phyloP scores from a whole-genome alignment of 2,888 invertebrate genomes.

The Cylindroiulus punctatus region DNA sequence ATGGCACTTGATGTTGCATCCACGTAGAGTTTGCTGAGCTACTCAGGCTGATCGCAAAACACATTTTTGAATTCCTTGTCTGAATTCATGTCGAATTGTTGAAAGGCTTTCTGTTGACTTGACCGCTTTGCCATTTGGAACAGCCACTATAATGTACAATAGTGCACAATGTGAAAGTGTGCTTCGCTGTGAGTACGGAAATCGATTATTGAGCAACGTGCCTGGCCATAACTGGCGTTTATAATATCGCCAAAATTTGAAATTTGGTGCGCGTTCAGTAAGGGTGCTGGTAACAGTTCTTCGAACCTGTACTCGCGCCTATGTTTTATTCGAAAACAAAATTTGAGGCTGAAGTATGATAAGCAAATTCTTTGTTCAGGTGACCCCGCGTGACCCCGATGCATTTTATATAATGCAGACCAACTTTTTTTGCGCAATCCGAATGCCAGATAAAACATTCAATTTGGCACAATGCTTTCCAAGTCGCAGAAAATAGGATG shows the following conservation, averaged over 20 bases:
- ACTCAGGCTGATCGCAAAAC: no score
- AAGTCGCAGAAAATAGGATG: not conserved
- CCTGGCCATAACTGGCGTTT: not conserved
- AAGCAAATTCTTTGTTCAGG: not conserved
- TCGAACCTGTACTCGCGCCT: not conserved
- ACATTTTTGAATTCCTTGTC: no score
- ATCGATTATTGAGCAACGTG: not conserved
- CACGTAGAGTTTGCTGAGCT: no score
- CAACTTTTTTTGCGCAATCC: no score
- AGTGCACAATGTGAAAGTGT: not conserved
- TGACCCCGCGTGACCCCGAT: not conserved
- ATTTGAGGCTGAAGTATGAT: not conserved
- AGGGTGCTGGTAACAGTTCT: not conserved
- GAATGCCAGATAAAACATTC: no score
- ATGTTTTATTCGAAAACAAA: conserved; percentile 4
- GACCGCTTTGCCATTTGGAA: no score
- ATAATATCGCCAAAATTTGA: not conserved
- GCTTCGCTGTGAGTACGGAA: not conserved
- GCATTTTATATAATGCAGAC: conserved; percentile 18
- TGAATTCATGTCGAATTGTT: no score
- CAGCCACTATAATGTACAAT: not conserved
- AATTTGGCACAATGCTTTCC: not conserved
- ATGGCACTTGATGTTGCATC: no score
- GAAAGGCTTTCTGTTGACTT: no score
- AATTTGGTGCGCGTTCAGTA: not conserved